Evolutionary conservation across 2,797 vertebrate genomes (phyloP).

Genomic region (Scomberomorus guttatus): DNA sequence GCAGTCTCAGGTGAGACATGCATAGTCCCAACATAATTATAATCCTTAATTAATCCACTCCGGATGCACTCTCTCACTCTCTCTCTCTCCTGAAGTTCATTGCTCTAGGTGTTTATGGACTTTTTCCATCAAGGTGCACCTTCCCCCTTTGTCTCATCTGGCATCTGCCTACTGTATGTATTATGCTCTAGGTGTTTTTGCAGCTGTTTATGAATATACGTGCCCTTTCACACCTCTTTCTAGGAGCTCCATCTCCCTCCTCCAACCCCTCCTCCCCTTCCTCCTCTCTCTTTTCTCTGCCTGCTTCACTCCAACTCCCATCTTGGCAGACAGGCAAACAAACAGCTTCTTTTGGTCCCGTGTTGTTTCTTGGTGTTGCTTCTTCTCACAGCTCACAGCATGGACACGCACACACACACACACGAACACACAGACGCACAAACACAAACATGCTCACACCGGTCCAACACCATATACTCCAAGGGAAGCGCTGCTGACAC

Average conservation of each 20-base stretch:
- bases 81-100: slow-evolving; percentile 51
- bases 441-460: slow-evolving; percentile 71
- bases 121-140: slow-evolving; percentile 64
- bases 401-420: slow-evolving; percentile 33
- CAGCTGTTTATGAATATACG: slow-evolving; percentile 79
- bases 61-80: slow-evolving; percentile 63
- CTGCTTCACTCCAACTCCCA: slow-evolving; percentile 62
- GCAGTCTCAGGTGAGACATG: slow-evolving; percentile 83
- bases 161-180: slow-evolving; percentile 64
- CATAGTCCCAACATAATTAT: slow-evolving; percentile 85
- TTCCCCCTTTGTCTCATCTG: slow-evolving; percentile 67
- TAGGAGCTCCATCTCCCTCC: slow-evolving; percentile 38
- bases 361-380: slow-evolving; percentile 73
- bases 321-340: slow-evolving; percentile 80
- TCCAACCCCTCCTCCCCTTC: slow-evolving; percentile 3
- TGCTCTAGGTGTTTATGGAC: slow-evolving; percentile 70
- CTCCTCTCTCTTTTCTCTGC: slow-evolving; percentile 51
- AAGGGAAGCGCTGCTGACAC: slow-evolving; percentile 74
- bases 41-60: slow-evolving; percentile 87
- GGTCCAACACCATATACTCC: slow-evolving; percentile 70
- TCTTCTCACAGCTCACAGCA: slow-evolving; percentile 73
- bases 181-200: slow-evolving; percentile 75
- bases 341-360: slow-evolving; percentile 81
- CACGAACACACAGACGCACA: slow-evolving; percentile 46
- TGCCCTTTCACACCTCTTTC: slow-evolving; percentile 77